Conservation (phyloP, 1,140 invertebrate species). For the Grapholita molesta region DNA sequence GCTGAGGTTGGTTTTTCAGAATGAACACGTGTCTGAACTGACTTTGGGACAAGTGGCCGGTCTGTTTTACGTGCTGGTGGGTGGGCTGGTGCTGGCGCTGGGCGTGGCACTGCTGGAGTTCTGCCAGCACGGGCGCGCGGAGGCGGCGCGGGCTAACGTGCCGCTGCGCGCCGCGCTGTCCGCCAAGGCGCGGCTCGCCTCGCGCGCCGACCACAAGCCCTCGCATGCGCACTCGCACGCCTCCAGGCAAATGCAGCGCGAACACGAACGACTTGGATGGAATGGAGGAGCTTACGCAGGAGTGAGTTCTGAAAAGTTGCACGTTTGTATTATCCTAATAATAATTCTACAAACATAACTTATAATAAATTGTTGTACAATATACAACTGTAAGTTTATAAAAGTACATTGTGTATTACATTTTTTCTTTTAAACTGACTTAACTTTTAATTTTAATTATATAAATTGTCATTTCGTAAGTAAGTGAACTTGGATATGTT, state of each 20-base stretch:
- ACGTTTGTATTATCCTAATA: no score
- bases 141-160: constrained; percentile 90
- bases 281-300: constrained; percentile 68
- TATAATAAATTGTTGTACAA: no score
- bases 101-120: constrained; percentile 95
- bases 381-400: no score
- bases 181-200: constrained; percentile 90
- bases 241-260: constrained; percentile 56
- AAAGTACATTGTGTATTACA: no score
- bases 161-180: constrained; percentile 91
- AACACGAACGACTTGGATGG: constrained; percentile 64
- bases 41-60: constrained; percentile 99
- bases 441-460: no score
- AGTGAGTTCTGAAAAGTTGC: no score
- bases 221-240: constrained; percentile 80
- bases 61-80: constrained; percentile 99
- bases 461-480: not conserved
- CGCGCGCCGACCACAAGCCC: constrained; percentile 84
- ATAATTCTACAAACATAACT: no score
- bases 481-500: constrained; percentile 18
- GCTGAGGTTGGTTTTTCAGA: not conserved
- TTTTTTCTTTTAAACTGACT: no score
- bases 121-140: constrained; percentile 91
- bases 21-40: constrained; percentile 81
- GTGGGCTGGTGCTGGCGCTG: constrained; percentile 93